Base-by-base conservation (phyloP, 2,888 invertebrate species). In the Harpalus rufipes region DNA sequence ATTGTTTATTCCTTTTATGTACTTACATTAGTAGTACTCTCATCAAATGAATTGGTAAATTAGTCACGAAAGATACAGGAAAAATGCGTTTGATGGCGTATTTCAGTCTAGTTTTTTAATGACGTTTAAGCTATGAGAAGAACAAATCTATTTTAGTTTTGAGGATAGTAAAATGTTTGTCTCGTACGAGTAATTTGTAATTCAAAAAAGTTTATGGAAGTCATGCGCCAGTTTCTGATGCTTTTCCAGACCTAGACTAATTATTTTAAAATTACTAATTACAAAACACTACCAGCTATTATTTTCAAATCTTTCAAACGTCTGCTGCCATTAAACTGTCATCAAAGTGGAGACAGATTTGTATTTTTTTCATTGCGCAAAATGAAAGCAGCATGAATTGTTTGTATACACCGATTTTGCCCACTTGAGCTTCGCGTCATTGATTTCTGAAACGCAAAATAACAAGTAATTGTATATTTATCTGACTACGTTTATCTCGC, bases 241-340 rank as follows among this genome's bases (percentile, higher is more conserved):
- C 68, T 81, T 81, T 81, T 81, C 41, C 74, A 58, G 82, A 82
- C 82, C 58, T 10, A 44, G 82, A 82, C 82, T 82, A 82, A 82
- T 82, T 82, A 82, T 82, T 82, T 82, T 82, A 58, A 82, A 72
- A 82, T 82, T 82, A 81, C 81, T 59, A 81, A 81, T 65, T 81
- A 74, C 39, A 68, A 58, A 68, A 58, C 82, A 72, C 72, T 32
- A 68, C 25, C 10, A 8, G 82, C 16, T 18, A 82, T 82, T 82
- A 82, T 72, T 82, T 82, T 82, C 82, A 72, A 72, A 82, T 82
- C 74, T 72, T 58, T 82, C 68, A 85, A 86, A 87, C 85, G 61
- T 86, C 87, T 61, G 61, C 87, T 61, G 16, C 12, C 44, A 51
- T 51, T 51, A 51, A 51, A 51, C 44, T 4, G 44, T 51, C 44